Evolutionary conservation across 2,113 vertebrate species (phyloP).

Genomic region (Laterallus jamaicensis): DNA sequence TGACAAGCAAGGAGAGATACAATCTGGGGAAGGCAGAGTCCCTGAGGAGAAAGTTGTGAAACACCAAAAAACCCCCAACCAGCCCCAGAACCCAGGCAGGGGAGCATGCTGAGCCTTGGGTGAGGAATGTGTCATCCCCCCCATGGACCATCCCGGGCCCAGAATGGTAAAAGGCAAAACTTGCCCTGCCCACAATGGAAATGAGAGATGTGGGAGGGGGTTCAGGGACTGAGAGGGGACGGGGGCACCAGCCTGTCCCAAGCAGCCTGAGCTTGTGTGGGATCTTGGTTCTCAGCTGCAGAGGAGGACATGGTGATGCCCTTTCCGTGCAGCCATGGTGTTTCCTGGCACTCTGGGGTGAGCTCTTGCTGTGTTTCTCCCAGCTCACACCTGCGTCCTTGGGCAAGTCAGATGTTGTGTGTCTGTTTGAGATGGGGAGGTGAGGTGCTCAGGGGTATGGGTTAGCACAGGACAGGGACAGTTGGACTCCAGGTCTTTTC

Average conservation of each 20-base stretch:
- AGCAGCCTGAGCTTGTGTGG: background rate
- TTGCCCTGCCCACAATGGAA: too few relatives aligned
- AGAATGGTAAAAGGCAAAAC: background rate
- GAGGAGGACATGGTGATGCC: too few relatives aligned
- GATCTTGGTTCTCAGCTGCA: background rate
- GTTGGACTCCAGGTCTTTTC: too few relatives aligned
- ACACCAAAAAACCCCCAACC: background rate
- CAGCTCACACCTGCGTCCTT: too few relatives aligned
- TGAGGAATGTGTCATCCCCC: background rate
- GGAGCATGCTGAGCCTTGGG: background rate
- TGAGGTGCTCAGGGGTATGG: too few relatives aligned
- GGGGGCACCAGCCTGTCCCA: background rate
- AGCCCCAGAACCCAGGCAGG: background rate
- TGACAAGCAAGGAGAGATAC: background rate
- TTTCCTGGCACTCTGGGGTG: background rate
- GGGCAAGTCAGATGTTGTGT: too few relatives aligned
- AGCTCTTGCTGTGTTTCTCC: background rate
- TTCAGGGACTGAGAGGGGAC: background rate
- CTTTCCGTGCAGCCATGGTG: too few relatives aligned
- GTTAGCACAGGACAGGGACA: too few relatives aligned
- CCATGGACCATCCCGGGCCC: background rate
- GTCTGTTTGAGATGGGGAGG: too few relatives aligned
- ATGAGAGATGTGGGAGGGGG: too few relatives aligned
- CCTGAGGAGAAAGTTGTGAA: background rate
- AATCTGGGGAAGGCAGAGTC: background rate